A percentile compares a stretch with the other conserved stretches of the same genome.
Evolutionary conservation across 2,888 invertebrate species (phyloP).

Genomic region (Cephus spinipes): DNA sequence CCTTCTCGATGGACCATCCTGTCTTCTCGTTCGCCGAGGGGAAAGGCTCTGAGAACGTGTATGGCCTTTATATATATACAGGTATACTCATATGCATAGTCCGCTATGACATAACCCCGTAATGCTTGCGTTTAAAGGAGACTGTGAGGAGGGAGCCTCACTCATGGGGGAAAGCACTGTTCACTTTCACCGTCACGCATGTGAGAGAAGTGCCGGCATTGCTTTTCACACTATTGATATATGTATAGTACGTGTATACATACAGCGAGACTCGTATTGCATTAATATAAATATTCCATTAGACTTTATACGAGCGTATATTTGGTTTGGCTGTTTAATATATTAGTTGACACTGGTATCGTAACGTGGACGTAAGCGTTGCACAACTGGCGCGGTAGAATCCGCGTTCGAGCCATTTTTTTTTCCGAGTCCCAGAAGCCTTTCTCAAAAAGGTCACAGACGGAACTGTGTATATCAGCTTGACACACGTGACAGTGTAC

Average conservation of each 20-base stretch:
- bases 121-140: conserved; percentile 58
- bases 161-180: conserved; percentile 59
- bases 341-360: conserved; percentile 15
- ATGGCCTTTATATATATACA: neutral
- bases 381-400: conserved; percentile 9
- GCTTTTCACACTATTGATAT: neutral
- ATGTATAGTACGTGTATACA: neutral
- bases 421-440: neutral
- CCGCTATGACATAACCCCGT: conserved; percentile 54
- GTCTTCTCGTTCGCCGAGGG: neutral
- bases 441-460: neutral
- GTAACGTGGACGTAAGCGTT: conserved; percentile 13
- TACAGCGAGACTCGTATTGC: neutral
- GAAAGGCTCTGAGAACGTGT: neutral
- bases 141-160: conserved; percentile 47
- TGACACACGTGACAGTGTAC: neutral
- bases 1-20: neutral
- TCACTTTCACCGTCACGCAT: conserved; percentile 53
- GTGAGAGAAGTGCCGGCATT: neutral
- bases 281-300: neutral
- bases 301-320: conserved; percentile 11
- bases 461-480: neutral
- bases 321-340: conserved; percentile 17
- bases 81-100: neutral
- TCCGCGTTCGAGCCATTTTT: conserved; percentile 16